Conservation (phyloP, 2,113 vertebrate species). For the Brevimyrus niger region DNA sequence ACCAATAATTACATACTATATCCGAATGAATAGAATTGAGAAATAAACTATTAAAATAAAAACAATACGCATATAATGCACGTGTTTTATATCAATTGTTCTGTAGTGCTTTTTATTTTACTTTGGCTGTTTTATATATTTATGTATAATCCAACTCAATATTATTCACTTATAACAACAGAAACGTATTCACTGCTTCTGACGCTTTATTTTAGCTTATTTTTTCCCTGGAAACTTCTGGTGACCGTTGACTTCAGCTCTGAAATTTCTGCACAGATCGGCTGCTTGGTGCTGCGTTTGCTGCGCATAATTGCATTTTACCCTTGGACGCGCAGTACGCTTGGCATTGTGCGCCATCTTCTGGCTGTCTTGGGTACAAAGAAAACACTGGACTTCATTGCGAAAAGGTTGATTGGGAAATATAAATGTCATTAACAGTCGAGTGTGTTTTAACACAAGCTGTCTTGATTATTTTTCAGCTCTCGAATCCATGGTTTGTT, state of each 20-base stretch:
- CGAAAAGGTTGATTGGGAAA: background rate
- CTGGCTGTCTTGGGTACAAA: constrained; percentile 33
- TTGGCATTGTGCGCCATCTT: constrained; percentile 61
- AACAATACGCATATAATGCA: background rate
- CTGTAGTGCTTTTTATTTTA: background rate
- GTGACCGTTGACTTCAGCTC: constrained; percentile 17
- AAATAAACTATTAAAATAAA: background rate
- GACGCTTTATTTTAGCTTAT: constrained; percentile 10
- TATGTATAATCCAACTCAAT: background rate
- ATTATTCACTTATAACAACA: background rate
- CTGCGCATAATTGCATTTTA: constrained; percentile 21
- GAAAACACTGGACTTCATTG: background rate
- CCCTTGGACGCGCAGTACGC: constrained; percentile 21
- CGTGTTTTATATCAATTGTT: background rate
- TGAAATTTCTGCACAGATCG: constrained; percentile 21
- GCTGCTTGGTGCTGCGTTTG: constrained; percentile 37
- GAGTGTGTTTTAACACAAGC: background rate
- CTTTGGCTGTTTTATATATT: background rate
- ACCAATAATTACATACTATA: background rate
- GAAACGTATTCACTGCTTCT: background rate
- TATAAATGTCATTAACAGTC: background rate
- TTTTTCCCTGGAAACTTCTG: constrained; percentile 35
- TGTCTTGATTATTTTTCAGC: background rate
- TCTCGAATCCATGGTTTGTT: background rate
- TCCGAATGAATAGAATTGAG: background rate